phyloP scores from a whole-genome alignment of 2,888 invertebrate genomes.

The Neuroscelio doddi region DNA sequence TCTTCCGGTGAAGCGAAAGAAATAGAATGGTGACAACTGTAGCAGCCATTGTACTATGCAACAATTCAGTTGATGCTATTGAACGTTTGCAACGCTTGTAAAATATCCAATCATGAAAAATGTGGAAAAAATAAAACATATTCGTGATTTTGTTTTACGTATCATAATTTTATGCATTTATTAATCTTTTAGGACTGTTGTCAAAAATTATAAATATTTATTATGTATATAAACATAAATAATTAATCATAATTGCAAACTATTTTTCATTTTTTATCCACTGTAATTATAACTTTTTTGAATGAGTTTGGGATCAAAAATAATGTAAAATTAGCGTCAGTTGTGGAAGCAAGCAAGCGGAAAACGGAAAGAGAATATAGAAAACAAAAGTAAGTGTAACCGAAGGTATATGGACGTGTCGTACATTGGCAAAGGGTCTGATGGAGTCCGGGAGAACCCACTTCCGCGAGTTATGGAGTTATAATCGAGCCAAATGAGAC shows the following conservation, averaged over 20 bases:
- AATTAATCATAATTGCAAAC: no score
- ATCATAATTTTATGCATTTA: no score
- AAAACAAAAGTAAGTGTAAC: constrained; percentile 1
- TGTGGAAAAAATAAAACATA: not conserved
- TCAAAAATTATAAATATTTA: no score
- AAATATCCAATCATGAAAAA: constrained; percentile 16
- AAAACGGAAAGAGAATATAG: constrained; percentile 9
- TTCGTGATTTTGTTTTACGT: no score
- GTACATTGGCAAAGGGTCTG: constrained; percentile 19
- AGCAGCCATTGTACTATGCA: constrained; percentile 48
- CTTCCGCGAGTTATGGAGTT: constrained; percentile 47
- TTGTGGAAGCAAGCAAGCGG: constrained; percentile 12
- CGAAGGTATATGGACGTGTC: constrained; percentile 18
- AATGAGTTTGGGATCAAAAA: no score
- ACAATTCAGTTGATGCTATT: constrained; percentile 36
- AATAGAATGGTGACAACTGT: constrained; percentile 49
- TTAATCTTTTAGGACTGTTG: no score
- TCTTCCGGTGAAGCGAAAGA: constrained; percentile 56
- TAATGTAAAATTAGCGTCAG: not conserved
- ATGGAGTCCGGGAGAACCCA: constrained; percentile 46
- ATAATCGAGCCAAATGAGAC: constrained; percentile 25
- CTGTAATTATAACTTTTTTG: no score
- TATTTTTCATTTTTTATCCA: no score
- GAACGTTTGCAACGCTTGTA: constrained; percentile 29
- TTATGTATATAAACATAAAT: no score